Conservation (phyloP, 2,888 invertebrate species). For the Drosophila conformis region DNA sequence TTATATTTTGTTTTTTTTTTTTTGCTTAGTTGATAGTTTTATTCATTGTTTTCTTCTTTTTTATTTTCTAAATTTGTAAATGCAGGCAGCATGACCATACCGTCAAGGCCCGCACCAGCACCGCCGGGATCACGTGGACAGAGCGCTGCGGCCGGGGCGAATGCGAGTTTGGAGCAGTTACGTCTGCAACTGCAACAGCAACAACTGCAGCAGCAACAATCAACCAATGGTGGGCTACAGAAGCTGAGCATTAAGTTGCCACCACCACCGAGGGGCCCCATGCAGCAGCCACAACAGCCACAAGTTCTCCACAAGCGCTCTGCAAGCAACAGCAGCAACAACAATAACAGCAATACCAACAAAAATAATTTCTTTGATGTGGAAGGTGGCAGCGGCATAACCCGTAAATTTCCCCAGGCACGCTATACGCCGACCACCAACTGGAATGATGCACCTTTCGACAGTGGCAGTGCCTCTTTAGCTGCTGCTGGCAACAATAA, state of each 20-base stretch:
- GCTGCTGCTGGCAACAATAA: slow-evolving; percentile 25
- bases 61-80: not conserved
- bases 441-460: slow-evolving; percentile 83
- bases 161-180: slow-evolving; percentile 82
- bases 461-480: slow-evolving; percentile 32
- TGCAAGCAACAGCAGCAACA: slow-evolving; percentile 47
- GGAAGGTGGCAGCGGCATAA: slow-evolving; percentile 67
- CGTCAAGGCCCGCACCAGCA: slow-evolving; percentile 84
- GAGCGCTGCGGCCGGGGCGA: slow-evolving; percentile 80
- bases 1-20: not conserved
- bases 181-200: slow-evolving; percentile 79
- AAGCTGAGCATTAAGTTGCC: slow-evolving; percentile 83
- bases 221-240: slow-evolving; percentile 71
- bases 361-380: slow-evolving; percentile 52
- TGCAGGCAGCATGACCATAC: slow-evolving; percentile 83
- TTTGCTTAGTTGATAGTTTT: not conserved
- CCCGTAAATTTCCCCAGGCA: slow-evolving; percentile 82
- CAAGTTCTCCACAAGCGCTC: slow-evolving; percentile 30
- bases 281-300: slow-evolving; percentile 48
- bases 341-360: slow-evolving; percentile 35
- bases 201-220: slow-evolving; percentile 76
- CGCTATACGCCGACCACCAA: slow-evolving; percentile 84
- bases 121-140: slow-evolving; percentile 81
- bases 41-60: not conserved
- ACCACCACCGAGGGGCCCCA: slow-evolving; percentile 82